Evolutionary conservation across 2,888 invertebrate genomes (phyloP).

Genomic region (Dynastes tityus): DNA sequence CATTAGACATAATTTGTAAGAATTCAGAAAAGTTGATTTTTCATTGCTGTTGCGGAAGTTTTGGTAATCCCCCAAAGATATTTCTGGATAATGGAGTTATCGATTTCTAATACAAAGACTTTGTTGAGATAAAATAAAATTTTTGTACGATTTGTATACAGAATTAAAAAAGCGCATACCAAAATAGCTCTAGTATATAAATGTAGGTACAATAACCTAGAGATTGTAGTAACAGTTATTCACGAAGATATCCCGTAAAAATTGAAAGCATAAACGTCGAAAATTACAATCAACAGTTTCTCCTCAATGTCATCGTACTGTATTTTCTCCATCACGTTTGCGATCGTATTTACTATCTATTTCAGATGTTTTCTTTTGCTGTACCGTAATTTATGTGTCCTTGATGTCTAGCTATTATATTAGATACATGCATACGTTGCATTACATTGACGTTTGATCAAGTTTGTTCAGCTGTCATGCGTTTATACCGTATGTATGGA

Average conservation of each 20-base stretch:
- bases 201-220: too few relatives aligned
- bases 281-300: slow-evolving; percentile 16
- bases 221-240: too few relatives aligned
- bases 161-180: too few relatives aligned
- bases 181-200: too few relatives aligned
- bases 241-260: background rate
- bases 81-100: too few relatives aligned
- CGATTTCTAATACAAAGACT: too few relatives aligned
- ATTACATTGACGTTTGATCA: background rate
- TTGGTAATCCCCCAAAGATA: too few relatives aligned
- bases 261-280: background rate
- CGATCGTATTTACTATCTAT: slow-evolving; percentile 17
- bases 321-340: slow-evolving; percentile 14
- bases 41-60: too few relatives aligned
- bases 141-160: too few relatives aligned
- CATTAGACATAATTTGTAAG: too few relatives aligned
- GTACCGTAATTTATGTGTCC: slow-evolving; percentile 27
- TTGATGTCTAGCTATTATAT: slow-evolving; percentile 15
- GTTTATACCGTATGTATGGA: background rate
- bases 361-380: slow-evolving; percentile 7
- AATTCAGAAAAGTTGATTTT: too few relatives aligned
- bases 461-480: slow-evolving; percentile 9
- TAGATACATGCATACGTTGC: background rate
- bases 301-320: slow-evolving; percentile 8
- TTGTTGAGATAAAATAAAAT: too few relatives aligned